Evolutionary conservation across 1,140 invertebrate species (phyloP).

Genomic region (Sitodiplosis mosellana): DNA sequence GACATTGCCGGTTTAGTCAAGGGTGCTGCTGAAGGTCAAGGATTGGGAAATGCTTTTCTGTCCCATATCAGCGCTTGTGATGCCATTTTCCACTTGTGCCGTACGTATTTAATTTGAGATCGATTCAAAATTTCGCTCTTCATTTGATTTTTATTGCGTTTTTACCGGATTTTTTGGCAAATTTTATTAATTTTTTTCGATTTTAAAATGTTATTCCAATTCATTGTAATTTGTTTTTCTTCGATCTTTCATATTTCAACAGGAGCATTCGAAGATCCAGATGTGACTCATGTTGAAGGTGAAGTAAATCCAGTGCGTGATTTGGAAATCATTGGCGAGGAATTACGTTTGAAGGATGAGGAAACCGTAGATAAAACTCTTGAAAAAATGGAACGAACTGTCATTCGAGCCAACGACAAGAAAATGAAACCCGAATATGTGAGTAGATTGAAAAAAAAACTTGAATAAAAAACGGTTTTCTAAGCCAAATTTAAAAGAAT

Average conservation of each 20-base stretch:
- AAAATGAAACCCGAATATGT: constrained; percentile 92
- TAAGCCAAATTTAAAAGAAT: too few species aligned
- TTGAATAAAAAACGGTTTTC: too few species aligned
- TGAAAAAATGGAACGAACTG: constrained; percentile 75
- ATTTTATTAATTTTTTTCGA: not conserved
- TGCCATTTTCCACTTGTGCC: constrained; percentile 93
- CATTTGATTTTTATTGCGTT: not conserved
- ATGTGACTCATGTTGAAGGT: constrained; percentile 95
- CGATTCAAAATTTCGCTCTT: not conserved
- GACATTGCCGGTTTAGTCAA: constrained; percentile 98
- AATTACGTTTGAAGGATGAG: constrained; percentile 85
- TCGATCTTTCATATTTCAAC: constrained; percentile 1
- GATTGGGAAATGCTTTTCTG: constrained; percentile 94
- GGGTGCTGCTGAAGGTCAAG: constrained; percentile 94
- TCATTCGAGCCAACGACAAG: constrained; percentile 83
- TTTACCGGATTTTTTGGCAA: not conserved
- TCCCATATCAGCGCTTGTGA: constrained; percentile 98
- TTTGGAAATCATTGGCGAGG: constrained; percentile 90
- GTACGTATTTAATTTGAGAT: constrained; percentile 41
- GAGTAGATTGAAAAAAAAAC: constrained; percentile 28
- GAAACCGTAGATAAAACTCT: constrained; percentile 63
- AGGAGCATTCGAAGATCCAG: constrained; percentile 96
- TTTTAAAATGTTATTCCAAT: not conserved
- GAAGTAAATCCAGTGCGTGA: constrained; percentile 95
- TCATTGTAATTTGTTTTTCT: not conserved